Evolutionary conservation across 35 echinoderm and acorn worm genomes (phyloP).

Genomic region (Acanthaster planci): DNA sequence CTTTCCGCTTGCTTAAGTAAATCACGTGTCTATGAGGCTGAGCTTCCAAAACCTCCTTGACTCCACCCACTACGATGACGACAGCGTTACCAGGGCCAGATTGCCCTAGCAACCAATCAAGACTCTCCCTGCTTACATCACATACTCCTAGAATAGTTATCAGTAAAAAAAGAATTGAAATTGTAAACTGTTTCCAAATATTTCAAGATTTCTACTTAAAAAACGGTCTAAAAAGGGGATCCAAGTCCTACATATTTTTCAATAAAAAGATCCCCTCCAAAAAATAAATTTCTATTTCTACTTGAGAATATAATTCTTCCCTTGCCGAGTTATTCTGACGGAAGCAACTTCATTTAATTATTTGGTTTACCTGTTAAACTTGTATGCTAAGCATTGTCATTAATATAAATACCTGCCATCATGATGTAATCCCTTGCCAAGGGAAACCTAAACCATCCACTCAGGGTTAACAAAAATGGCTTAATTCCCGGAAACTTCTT

Average conservation of each 20-base stretch:
- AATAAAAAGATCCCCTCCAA: no score
- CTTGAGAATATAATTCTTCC: no score
- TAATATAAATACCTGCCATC: slow-evolving; percentile 52
- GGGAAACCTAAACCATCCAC: slow-evolving; percentile 70
- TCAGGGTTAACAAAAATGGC: slow-evolving; percentile 47
- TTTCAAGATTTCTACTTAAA: no score
- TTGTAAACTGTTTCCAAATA: no score
- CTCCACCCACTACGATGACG: slow-evolving; percentile 80
- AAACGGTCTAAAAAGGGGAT: no score
- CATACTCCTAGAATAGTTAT: slow-evolving; percentile 64
- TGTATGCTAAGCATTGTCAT: no score
- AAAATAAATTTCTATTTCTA: no score
- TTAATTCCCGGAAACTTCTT: slow-evolving; percentile 79
- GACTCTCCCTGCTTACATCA: slow-evolving; percentile 75
- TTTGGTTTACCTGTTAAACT: no score
- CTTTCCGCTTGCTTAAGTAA: slow-evolving; percentile 61
- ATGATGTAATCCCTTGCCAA: slow-evolving; percentile 80
- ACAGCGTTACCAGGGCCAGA: slow-evolving; percentile 70
- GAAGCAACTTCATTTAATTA: no score
- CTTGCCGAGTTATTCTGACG: no score
- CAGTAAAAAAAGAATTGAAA: no score
- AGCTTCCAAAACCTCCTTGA: slow-evolving; percentile 72
- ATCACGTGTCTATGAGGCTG: slow-evolving; percentile 46
- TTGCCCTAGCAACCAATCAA: slow-evolving; percentile 69
- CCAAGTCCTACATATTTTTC: no score